Evolutionary conservation across 2,797 vertebrate species (phyloP), one percentile per base, ranked within the genome.

Genomic region (Spondyliosoma cantharus): DNA sequence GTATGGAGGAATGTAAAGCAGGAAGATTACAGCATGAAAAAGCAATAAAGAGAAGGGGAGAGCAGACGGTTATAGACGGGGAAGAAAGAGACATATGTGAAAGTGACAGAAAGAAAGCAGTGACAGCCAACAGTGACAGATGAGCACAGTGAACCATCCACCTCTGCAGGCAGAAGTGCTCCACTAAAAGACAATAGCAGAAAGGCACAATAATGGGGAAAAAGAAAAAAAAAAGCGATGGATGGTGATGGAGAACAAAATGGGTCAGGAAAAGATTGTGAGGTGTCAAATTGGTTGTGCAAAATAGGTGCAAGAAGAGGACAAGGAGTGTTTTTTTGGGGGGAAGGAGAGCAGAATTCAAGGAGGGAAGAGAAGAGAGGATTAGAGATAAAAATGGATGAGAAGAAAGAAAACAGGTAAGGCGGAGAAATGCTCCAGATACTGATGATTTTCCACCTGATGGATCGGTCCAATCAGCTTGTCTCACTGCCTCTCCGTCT

Each of bases 381-480:
- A 87, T 84, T 78, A 79, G 50, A 70, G 43, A 22, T 24, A 9
- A 45, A 45, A 58, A 86, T 61, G 57, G 65, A 85, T 64, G 73
- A 61, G 54, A 32, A 62, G 66, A 76, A 8, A 58, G 27, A 12
- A n/a, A 8, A 17, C 60, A 60, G 22, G 37, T 15, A n/a, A 59
- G 58, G 48, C 66, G 78, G 58, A 83, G 54, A 63, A 57, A 45
- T 22, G 32, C 42, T 46, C 65, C 42, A 50, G 68, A 65, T 60
- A 5, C 70, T 56, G 72, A 71, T 69, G 80, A 82, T 72, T 81
- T 72, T 71, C 70, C 70, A 61, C 29, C 82, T 85, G 85, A 89
- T 83, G 71, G 81, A 87, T 79, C 20, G 63, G 74, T 57, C 75
- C 76, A 49, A 66, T 84, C 75, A 71, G 68, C 60, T 56, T 2